Conservation (phyloP, 1,140 invertebrate species). For the Dysdera silvatica region DNA sequence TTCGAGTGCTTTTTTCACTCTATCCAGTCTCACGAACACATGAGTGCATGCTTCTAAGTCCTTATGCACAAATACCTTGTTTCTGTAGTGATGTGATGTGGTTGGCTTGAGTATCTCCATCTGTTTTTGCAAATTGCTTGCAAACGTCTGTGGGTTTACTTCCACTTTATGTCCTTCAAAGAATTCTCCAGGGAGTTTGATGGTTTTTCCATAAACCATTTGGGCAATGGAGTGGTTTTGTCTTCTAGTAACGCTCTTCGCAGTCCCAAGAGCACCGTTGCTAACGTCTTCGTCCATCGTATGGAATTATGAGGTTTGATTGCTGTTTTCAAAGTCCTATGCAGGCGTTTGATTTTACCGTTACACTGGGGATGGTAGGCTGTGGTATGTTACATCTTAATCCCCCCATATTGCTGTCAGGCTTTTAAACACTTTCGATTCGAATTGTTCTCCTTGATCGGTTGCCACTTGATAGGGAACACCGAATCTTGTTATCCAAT, state of each 20-base stretch:
- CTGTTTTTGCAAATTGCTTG: neutral
- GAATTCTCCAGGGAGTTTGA: neutral
- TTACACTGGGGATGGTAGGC: constrained; percentile 36
- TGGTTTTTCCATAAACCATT: neutral
- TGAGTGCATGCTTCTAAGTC: neutral
- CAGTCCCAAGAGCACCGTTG: neutral
- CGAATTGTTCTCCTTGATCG: neutral
- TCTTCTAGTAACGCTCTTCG: neutral
- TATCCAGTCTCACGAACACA: neutral
- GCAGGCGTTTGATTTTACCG: constrained; percentile 34
- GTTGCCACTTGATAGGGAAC: neutral
- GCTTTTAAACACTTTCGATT: neutral
- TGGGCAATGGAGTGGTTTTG: neutral
- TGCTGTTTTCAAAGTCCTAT: constrained; percentile 29
- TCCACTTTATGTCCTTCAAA: neutral
- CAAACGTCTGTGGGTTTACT: neutral
- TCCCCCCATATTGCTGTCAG: neutral
- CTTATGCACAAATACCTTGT: neutral
- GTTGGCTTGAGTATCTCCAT: neutral
- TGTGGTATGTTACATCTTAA: constrained; percentile 4
- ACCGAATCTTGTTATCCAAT: neutral
- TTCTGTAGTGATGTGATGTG: neutral
- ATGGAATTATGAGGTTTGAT: constrained; percentile 14
- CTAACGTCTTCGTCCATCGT: neutral
- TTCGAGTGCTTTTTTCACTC: neutral